Percentiles rank a stretch among this genome's conserved stretches.
Evolutionary conservation across 2,888 invertebrate species (phyloP).

Genomic region (Eilema depressum): DNA sequence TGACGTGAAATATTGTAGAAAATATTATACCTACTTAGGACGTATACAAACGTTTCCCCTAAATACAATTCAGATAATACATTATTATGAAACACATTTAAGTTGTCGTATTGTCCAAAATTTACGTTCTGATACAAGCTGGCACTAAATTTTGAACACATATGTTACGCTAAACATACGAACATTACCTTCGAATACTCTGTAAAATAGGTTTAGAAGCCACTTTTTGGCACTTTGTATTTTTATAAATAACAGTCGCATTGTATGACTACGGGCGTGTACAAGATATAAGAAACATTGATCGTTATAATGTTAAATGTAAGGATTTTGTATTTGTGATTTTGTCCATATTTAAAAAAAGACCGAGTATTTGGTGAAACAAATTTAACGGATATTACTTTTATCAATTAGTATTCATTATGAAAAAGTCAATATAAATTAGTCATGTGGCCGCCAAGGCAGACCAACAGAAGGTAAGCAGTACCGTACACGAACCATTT

Average conservation of each 20-base stretch:
- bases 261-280: conserved; percentile 36
- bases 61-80: conserved; percentile 20
- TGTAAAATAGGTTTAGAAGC: conserved; percentile 61
- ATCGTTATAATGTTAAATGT: too few relatives aligned
- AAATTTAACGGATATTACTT: too few relatives aligned
- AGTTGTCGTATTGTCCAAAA: conserved; percentile 57
- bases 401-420: too few relatives aligned
- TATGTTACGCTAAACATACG: conserved; percentile 49
- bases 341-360: too few relatives aligned
- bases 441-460: too few relatives aligned
- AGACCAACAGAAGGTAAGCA: too few relatives aligned
- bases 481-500: too few relatives aligned
- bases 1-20: too few relatives aligned
- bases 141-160: conserved; percentile 76
- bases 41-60: conserved; percentile 11
- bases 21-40: too few relatives aligned
- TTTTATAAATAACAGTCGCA: conserved; percentile 41
- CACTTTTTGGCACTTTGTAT: conserved; percentile 75
- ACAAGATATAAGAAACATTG: neutral
- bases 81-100: conserved; percentile 49
- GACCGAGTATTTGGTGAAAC: too few relatives aligned
- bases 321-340: too few relatives aligned
- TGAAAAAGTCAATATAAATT: too few relatives aligned
- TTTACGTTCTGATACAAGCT: conserved; percentile 50
- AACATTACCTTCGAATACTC: conserved; percentile 40